Evolutionary conservation across 1,140 invertebrate genomes (phyloP), one percentile per base, ranked within the genome.

Genomic region (Ceratina japonica): DNA sequence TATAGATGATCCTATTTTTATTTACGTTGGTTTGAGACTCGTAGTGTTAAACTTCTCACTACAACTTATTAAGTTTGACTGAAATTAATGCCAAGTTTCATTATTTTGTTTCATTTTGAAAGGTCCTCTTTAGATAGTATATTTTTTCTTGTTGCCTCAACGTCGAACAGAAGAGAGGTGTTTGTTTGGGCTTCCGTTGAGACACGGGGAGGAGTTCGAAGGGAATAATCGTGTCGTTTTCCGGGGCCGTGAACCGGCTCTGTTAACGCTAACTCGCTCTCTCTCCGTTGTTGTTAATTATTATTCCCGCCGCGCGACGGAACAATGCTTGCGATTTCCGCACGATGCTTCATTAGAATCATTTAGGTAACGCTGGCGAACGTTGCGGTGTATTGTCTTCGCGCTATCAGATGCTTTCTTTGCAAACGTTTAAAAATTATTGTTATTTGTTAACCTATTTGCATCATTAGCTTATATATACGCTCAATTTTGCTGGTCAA

Each of bases 311-410:
- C 77, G 44, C 77, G 77, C 15, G 22, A 3, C 22, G 77, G 74
- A 66, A 79, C 77, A 79, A 79, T 79, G 77, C 77, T 65, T 73
- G 71, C 77, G 71, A 79, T 79, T 74, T 79, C 77, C 77, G 70
- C 44, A 37, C 77, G 44, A 24, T 24, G 62, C 70, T 59, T 74
- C 62, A 56, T 79, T 79, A 79, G 71, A 74, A 66, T 79, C 70
- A 52, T 74, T 73, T 66, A 74, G 68, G 52, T 24, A 20, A 37
- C 69, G 61, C 52, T 77, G 49, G 27, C 66, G 59, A 59, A 77
- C 58, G 61, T 20, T 22, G 13, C 51, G 22, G 31, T 20, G 15
- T 16, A 62, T 78, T 44, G 49, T 18, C 27, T 72, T 18, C 20
- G 15, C 24, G 12, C 59, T 72, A 72, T 61, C 20, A 20, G 15